Evolutionary conservation across 2,888 invertebrate species (phyloP).

Genomic region (Hedychridium roseum): DNA sequence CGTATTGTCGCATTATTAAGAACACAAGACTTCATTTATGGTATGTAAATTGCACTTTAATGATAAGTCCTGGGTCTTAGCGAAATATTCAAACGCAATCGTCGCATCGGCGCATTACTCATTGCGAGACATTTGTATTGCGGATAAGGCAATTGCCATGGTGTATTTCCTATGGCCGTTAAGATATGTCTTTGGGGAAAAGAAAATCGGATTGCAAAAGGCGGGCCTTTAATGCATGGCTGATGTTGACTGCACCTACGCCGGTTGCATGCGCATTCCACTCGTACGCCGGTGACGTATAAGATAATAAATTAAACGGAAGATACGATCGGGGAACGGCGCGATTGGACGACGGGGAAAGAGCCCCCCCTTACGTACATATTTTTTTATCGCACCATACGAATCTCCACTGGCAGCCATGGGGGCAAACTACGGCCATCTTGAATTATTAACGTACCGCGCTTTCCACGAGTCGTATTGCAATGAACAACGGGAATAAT

Average conservation of each 20-base stretch:
- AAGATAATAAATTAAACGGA: slow-evolving; percentile 46
- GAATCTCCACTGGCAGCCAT: slow-evolving; percentile 45
- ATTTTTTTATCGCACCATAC: slow-evolving; percentile 35
- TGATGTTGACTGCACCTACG: neutral
- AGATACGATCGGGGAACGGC: slow-evolving; percentile 44
- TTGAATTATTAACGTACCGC: slow-evolving; percentile 49
- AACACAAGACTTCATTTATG: too few relatives aligned
- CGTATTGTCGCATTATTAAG: too few relatives aligned
- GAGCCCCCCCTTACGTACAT: slow-evolving; percentile 24
- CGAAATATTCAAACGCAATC: too few relatives aligned
- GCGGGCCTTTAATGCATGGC: neutral
- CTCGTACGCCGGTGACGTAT: slow-evolving; percentile 17
- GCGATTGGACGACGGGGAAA: slow-evolving; percentile 42
- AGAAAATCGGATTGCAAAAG: neutral
- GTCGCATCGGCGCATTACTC: too few relatives aligned
- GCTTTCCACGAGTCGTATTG: too few relatives aligned
- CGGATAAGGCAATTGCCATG: neutral
- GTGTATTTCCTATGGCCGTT: neutral
- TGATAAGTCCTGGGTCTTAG: too few relatives aligned
- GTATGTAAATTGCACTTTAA: too few relatives aligned
- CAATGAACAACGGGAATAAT: too few relatives aligned
- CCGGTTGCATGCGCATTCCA: neutral
- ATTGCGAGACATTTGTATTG: too few relatives aligned
- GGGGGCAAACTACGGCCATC: slow-evolving; percentile 46
- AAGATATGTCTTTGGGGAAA: neutral